phyloP scores from a whole-genome alignment of 2,888 invertebrate species.

The Cataglyphis livida region DNA sequence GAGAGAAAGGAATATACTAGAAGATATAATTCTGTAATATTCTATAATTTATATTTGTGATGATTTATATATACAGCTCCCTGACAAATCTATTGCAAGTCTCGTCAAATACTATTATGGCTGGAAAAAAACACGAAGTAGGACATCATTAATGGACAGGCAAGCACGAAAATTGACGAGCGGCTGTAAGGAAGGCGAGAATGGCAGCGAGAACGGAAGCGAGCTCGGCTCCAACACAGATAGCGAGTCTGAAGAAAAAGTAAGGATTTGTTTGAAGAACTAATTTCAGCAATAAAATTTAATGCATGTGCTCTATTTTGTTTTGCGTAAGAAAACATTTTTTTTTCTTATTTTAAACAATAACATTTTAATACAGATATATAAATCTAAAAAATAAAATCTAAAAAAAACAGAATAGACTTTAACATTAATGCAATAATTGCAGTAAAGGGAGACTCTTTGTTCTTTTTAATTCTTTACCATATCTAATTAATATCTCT shows the following conservation, averaged over 20 bases:
- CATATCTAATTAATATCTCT: background rate
- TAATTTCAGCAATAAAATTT: constrained; percentile 22
- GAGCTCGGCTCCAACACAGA: constrained; percentile 95
- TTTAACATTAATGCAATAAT: constrained; percentile 12
- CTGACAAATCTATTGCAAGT: constrained; percentile 98
- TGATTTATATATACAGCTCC: constrained; percentile 89
- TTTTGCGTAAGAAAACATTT: constrained; percentile 15
- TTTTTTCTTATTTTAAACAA: constrained; percentile 33
- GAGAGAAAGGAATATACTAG: background rate
- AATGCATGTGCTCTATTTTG: constrained; percentile 57
- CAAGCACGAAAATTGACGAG: constrained; percentile 90
- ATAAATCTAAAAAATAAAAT: constrained; percentile 14
- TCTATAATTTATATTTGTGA: background rate
- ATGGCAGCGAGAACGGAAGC: constrained; percentile 92
- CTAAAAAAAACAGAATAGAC: background rate
- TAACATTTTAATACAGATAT: background rate
- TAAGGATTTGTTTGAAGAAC: constrained; percentile 85
- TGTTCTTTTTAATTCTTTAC: background rate
- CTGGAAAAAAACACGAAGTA: constrained; percentile 98
- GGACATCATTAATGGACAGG: constrained; percentile 97
- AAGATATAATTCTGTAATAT: background rate
- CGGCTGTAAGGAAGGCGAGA: constrained; percentile 90
- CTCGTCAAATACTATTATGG: constrained; percentile 99
- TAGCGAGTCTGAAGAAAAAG: constrained; percentile 96
- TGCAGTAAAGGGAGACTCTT: background rate